Base-by-base conservation (phyloP, 2,113 vertebrate species). In the Heterochromis multidens region DNA sequence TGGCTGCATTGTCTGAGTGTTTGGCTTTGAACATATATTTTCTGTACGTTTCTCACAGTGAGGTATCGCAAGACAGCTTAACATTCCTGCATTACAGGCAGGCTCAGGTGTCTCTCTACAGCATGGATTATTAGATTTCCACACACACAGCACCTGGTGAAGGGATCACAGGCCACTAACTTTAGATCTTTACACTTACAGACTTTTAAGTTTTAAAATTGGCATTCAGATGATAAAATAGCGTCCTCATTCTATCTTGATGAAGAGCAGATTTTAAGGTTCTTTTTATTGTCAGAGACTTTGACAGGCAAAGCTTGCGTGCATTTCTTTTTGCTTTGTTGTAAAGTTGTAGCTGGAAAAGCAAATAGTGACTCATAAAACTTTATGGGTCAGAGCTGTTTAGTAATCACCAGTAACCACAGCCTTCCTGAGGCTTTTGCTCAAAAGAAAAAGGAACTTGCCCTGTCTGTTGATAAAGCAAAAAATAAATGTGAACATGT, bases 321-420 rank as follows among this genome's bases (percentile, higher is more conserved):
- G 37, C 3, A 2, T 46, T 19, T 74, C 4, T 16, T 19, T 85
- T 57, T 60, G 37, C 31, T 82, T 29, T 74, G 33, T 54, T 54
- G 46, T 54, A 84, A 83, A 62, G 46, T 23, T 57, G 0, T 3
- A 2, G 29, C 52, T 83, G 33, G 77, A 91, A 88, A 91, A 74
- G 78, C 76, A 90, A 92, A 92, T 4, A 86, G 77, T 87, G 84
- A 89, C 83, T 93, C 84, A 89, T 84, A 78, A 86, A 88, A 72
- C 79, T 61, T 90, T 78, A 67, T 72, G 80, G 83, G 85, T 88
- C 90, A 91, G 74, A 67, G 61, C 43, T 33, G 86, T 77, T 90
- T 58, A 74, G 88, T 92, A 84, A 89, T 93, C 89, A 77, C 83
- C 72, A 57, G 31, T 27, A 79, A 14, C 81, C 52, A 56, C 59